A percentile compares a stretch with the other conserved stretches of the same genome.
These are phyloP conservation scores for Torymus texanus DNA, from an alignment of 2,888 invertebrate species.

Conservation along the genomic window DNA sequence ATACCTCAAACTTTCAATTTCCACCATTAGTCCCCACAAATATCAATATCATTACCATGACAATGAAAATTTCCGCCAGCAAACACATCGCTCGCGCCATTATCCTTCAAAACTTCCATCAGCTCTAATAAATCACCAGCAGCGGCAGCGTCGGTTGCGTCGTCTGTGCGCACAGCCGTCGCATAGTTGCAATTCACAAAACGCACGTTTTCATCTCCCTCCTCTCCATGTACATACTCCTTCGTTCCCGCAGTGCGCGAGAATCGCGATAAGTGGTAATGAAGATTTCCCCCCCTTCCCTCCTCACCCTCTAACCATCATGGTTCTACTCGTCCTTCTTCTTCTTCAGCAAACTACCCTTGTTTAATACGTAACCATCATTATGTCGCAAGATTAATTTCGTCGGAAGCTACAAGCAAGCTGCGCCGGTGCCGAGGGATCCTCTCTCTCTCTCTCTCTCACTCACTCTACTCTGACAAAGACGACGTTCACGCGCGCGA, in stretches of 20 bases:
- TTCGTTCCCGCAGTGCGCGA: background rate
- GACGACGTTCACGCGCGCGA: no score
- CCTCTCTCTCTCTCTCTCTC: no score
- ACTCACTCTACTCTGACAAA: no score
- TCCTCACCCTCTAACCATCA: background rate
- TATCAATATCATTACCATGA: background rate
- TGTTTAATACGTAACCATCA: constrained; percentile 50
- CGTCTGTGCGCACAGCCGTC: no score
- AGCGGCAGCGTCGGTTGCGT: background rate
- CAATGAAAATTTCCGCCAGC: background rate
- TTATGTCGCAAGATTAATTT: constrained; percentile 54
- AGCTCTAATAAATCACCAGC: constrained; percentile 36
- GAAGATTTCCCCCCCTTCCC: constrained; percentile 48
- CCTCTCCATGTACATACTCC: background rate
- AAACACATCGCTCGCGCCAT: background rate
- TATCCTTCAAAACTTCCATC: constrained; percentile 3
- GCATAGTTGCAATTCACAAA: constrained; percentile 15
- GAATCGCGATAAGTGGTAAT: constrained; percentile 55
- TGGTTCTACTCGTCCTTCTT: no score
- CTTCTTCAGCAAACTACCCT: constrained; percentile 15
- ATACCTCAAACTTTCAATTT: no score
- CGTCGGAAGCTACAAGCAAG: constrained; percentile 37
- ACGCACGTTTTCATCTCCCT: constrained; percentile 3
- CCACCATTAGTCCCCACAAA: no score
- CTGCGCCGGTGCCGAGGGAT: background rate